phyloP scores from a whole-genome alignment of 2,113 vertebrate species.

The Parotia lawesii region DNA sequence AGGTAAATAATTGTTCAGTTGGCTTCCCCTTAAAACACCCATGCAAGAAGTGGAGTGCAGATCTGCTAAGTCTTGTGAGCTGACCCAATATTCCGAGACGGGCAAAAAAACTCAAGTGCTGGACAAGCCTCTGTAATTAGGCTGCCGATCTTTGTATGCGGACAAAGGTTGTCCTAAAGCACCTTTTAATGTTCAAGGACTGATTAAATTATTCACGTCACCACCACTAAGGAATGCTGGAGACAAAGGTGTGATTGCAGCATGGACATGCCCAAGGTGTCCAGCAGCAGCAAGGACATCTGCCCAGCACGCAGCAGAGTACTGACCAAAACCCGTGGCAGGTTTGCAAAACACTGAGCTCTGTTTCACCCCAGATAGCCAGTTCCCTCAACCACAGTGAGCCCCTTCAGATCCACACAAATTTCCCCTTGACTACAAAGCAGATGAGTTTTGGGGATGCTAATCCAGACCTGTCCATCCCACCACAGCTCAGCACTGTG shows the following conservation, averaged over 20 bases:
- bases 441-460: neutral
- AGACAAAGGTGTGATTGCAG: neutral
- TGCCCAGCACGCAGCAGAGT: fast-evolving
- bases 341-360: neutral
- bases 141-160: neutral
- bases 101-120: neutral
- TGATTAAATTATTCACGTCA: neutral
- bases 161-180: neutral
- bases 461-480: neutral
- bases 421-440: neutral
- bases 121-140: neutral
- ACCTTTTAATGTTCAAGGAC: neutral
- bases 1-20: neutral
- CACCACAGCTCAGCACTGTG: neutral
- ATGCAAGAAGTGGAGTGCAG: neutral
- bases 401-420: neutral
- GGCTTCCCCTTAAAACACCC: neutral
- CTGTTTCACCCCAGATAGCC: neutral
- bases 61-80: neutral
- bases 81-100: neutral
- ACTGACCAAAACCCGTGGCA: fast-evolving
- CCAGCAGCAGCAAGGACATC: neutral
- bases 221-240: neutral
- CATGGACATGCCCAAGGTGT: neutral
- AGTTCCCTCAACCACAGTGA: neutral